phyloP scores from a whole-genome alignment of 2,888 invertebrate genomes.

The Callyntrura sp. region DNA sequence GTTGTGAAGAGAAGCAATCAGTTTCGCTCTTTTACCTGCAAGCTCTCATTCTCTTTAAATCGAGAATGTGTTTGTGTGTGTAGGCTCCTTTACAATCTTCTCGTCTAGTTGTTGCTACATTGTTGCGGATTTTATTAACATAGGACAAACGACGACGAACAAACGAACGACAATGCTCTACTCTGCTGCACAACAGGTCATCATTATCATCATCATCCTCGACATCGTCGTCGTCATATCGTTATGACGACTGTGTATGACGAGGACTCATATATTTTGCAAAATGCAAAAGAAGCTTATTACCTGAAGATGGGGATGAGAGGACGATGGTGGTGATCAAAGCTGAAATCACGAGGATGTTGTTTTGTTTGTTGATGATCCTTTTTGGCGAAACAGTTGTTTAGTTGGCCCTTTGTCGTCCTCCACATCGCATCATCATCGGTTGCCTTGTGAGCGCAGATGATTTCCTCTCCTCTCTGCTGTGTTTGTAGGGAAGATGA shows the following conservation, averaged over 20 bases:
- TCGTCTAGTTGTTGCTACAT: background rate
- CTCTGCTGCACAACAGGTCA: slow-evolving; percentile 24
- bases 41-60: slow-evolving; percentile 25
- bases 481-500: background rate
- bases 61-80: background rate
- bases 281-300: too few species aligned
- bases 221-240: slow-evolving; percentile 11
- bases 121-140: background rate
- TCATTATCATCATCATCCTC: slow-evolving; percentile 5
- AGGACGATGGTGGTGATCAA: background rate
- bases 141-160: background rate
- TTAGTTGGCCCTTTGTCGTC: slow-evolving; percentile 42
- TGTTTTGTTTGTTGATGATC: slow-evolving; percentile 17
- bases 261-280: too few species aligned
- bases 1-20: slow-evolving; percentile 24
- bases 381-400: slow-evolving; percentile 33
- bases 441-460: too few species aligned
- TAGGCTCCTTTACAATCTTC: slow-evolving; percentile 22
- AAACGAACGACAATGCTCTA: background rate
- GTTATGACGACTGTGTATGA: background rate
- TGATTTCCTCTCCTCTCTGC: background rate
- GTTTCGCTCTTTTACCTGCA: slow-evolving; percentile 43
- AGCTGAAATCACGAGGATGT: slow-evolving; percentile 28
- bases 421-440: slow-evolving; percentile 19
- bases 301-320: background rate